Evolutionary conservation across 2,888 invertebrate genomes (phyloP).

Genomic region (Drosophila setosimentum): DNA sequence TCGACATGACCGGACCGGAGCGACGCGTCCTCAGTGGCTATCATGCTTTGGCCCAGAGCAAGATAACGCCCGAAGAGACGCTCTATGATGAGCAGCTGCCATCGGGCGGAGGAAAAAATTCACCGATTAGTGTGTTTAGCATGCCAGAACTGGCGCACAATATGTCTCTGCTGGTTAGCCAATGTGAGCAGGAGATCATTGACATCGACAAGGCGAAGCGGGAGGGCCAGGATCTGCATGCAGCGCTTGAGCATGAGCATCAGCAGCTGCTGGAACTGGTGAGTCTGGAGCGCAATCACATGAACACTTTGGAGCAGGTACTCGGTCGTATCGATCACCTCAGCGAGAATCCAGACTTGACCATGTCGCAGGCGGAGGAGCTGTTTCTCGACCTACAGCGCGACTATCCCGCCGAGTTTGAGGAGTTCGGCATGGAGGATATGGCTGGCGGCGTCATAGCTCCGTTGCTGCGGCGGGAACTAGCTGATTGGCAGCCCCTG

Average conservation of each 20-base stretch:
- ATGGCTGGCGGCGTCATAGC: slow-evolving; percentile 94
- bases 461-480: slow-evolving; percentile 91
- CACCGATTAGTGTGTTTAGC: slow-evolving; percentile 87
- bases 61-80: slow-evolving; percentile 86
- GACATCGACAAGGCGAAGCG: slow-evolving; percentile 92
- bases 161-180: slow-evolving; percentile 94
- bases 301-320: slow-evolving; percentile 90
- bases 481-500: slow-evolving; percentile 93
- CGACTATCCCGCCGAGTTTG: slow-evolving; percentile 91
- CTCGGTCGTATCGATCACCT: slow-evolving; percentile 88
- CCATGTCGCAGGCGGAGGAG: slow-evolving; percentile 85
- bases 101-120: slow-evolving; percentile 68
- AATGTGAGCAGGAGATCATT: slow-evolving; percentile 98
- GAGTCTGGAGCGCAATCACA: slow-evolving; percentile 90
- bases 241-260: slow-evolving; percentile 92
- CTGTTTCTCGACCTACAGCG: slow-evolving; percentile 86
- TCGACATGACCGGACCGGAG: slow-evolving; percentile 99
- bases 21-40: slow-evolving; percentile 96
- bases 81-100: slow-evolving; percentile 87
- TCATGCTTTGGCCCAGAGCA: slow-evolving; percentile 92
- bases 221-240: slow-evolving; percentile 91
- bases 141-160: slow-evolving; percentile 97
- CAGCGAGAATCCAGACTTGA: slow-evolving; percentile 82
- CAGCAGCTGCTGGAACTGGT: slow-evolving; percentile 89
- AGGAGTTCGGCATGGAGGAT: slow-evolving; percentile 92